Conservation (phyloP, 2,888 invertebrate genomes). For the Lamellibrachia columna region DNA sequence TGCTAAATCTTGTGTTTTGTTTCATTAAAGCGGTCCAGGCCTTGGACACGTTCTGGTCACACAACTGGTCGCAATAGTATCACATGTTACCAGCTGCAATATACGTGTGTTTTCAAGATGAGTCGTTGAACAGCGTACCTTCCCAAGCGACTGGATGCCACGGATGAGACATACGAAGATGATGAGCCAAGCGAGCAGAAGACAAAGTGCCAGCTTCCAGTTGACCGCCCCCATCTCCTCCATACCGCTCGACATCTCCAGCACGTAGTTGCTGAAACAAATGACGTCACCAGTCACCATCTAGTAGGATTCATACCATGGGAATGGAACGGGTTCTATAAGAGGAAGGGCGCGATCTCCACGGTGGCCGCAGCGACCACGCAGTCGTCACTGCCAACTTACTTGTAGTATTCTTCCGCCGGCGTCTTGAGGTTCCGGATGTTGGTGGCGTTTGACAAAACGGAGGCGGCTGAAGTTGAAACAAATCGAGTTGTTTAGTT, state of each 20-base stretch:
- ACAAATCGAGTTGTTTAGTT: neutral
- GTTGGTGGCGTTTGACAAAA: neutral
- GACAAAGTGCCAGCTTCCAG: slow-evolving; percentile 57
- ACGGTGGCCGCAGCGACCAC: neutral
- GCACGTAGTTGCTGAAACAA: slow-evolving; percentile 54
- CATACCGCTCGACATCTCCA: slow-evolving; percentile 57
- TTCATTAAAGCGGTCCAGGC: neutral
- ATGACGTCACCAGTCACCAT: neutral
- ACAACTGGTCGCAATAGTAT: neutral
- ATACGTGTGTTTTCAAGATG: neutral
- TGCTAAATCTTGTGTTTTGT: neutral
- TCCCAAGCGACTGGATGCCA: slow-evolving; percentile 64
- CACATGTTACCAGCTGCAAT: neutral
- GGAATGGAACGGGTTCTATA: neutral
- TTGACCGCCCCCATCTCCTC: slow-evolving; percentile 58
- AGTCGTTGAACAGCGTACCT: slow-evolving; percentile 46
- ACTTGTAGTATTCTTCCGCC: slow-evolving; percentile 94
- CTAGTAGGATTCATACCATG: slow-evolving; percentile 14
- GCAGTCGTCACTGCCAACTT: slow-evolving; percentile 63
- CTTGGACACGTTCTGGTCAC: neutral
- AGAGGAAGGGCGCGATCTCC: neutral
- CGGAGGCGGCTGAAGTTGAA: slow-evolving; percentile 19
- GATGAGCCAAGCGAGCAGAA: slow-evolving; percentile 61
- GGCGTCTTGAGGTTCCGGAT: slow-evolving; percentile 74
- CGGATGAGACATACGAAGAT: slow-evolving; percentile 59